These are phyloP conservation scores for Athetis lepigone DNA, from an alignment of 2,888 invertebrate species.

Conservation along the genomic window DNA sequence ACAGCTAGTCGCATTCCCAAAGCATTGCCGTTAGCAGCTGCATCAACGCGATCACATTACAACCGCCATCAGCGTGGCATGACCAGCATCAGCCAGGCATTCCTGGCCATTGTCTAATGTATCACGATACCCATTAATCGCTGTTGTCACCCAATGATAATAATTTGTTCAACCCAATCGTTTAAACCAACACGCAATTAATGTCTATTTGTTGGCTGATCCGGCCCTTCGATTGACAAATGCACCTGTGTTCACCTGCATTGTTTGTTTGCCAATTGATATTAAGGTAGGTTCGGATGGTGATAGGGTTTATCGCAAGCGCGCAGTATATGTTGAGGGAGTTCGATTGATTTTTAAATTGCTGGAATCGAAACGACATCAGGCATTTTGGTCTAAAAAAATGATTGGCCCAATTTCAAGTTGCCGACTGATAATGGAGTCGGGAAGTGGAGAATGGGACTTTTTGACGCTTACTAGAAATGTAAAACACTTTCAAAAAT, in stretches of 20 bases:
- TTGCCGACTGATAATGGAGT: no score
- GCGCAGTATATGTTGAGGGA: no score
- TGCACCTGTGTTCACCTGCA: conserved; percentile 12
- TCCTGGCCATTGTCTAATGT: conserved; percentile 25
- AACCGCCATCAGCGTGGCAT: conserved; percentile 8
- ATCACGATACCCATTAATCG: conserved; percentile 42
- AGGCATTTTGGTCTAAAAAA: no score
- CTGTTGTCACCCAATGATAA: conserved; percentile 27
- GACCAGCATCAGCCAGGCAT: conserved; percentile 23
- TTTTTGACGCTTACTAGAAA: no score
- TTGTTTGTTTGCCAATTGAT: conserved; percentile 38
- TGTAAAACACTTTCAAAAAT: no score
- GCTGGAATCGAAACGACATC: no score
- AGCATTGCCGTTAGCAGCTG: conserved; percentile 18
- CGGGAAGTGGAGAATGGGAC: no score
- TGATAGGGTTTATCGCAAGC: not conserved
- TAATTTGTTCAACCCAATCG: conserved; percentile 54
- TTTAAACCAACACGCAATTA: conserved; percentile 41
- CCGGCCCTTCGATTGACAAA: conserved; percentile 33
- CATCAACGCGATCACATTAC: conserved; percentile 37
- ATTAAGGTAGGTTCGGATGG: conserved; percentile 9
- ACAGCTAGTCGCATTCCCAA: not conserved
- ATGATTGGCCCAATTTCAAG: no score
- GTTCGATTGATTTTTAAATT: no score
- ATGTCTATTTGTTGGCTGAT: conserved; percentile 46